Evolutionary conservation across 2,113 vertebrate genomes (phyloP), one percentile per base, ranked within the genome.

Genomic region (Tachysurus fulvidraco): DNA sequence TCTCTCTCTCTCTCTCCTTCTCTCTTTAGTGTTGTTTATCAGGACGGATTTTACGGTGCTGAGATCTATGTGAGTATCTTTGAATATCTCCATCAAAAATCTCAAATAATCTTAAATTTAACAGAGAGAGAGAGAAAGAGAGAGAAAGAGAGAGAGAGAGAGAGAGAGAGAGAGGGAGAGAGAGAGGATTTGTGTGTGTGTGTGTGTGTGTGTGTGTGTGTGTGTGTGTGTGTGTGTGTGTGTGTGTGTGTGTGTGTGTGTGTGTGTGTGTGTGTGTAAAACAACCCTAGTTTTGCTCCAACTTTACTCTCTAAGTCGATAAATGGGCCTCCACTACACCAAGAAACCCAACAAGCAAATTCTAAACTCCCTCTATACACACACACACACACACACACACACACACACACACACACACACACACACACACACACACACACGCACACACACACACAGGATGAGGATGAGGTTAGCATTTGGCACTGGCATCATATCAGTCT

Each of bases 41-140:
- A 99, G 93, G 98, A 99, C 1, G 98, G 97, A 91, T 99, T 99
- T 95, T 99, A 99, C 1, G 97, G 97, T 87, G 97, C 97, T 81
- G 97, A 99, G 96, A 98, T 99, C 94, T 99, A 98, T 52, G 98
- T 99, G 94, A 99, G 98, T 98, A 94, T 7, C 83, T 64, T 69
- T 86, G n/a, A 19, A 14, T 87, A 55, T 87, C 44, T 60, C 23
- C 52, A 14, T 16, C 79, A 81, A 25, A 74, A 46, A 74, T 44
- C 65, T 25, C 28, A 82, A 60, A 54, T 54, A 46, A 74, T 44
- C 65, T 25, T 19, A 82, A 60, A 54, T 54, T 46, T 41, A 77
- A 19, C 19, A 44, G 16, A 44, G 6, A 55, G 8, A 59, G 16
- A 59, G n/a, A 59, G 44, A 11, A 69, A 44, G 74, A 65, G 13